Conservation (phyloP, 2,113 vertebrate species). For the Anoura caudifer region DNA sequence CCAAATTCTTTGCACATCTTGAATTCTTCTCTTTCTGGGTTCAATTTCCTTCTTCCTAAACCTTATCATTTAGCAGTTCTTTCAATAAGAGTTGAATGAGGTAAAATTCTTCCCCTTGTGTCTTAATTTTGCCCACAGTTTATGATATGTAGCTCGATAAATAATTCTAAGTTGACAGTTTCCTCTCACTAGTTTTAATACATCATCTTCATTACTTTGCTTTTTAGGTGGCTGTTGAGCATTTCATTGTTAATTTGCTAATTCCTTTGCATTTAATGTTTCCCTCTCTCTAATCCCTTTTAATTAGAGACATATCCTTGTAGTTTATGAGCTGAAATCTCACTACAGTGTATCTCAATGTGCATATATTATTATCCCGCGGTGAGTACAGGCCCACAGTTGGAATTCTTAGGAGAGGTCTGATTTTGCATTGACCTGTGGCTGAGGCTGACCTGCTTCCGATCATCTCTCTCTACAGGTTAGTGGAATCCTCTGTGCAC, state of each 20-base stretch:
- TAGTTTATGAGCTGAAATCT: not conserved
- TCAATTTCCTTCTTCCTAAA: not conserved
- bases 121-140: not conserved
- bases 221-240: not conserved
- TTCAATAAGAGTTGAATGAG: not conserved
- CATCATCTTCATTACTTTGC: not conserved
- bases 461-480: not conserved
- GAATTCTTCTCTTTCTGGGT: not conserved
- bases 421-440: not conserved
- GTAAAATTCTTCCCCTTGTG: not conserved
- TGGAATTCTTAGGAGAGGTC: not conserved
- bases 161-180: not conserved
- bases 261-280: not conserved
- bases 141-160: not conserved
- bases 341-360: not conserved
- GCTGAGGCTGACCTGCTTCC: not conserved
- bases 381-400: rapidly evolving
- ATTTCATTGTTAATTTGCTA: not conserved
- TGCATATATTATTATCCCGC: not conserved
- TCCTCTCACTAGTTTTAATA: not conserved
- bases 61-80: not conserved
- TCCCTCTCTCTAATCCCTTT: not conserved
- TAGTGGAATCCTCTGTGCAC: not conserved
- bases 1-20: not conserved
- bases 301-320: not conserved